A percentile compares a stretch with the other conserved stretches of the same genome.
Evolutionary conservation across 2,113 vertebrate species (phyloP).

Genomic region (Chamaea fasciata): DNA sequence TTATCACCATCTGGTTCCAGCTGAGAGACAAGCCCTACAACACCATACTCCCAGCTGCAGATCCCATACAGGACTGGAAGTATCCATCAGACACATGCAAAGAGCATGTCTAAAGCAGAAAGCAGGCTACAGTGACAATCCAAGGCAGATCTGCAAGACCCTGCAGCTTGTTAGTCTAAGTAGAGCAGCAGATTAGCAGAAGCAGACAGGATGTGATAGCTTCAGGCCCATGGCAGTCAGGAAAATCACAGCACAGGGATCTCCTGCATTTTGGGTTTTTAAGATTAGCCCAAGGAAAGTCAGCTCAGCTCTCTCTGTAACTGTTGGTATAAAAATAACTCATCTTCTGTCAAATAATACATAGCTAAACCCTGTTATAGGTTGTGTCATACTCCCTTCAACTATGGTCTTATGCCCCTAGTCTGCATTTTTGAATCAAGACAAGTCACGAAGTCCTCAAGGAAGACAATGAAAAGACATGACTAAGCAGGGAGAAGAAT

Average conservation of each 20-base stretch:
- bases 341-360: not conserved
- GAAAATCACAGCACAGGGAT: not conserved
- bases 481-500: not conserved
- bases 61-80: not conserved
- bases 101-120: not conserved
- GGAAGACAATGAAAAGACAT: not conserved
- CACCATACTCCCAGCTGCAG: not conserved
- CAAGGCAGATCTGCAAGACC: not conserved
- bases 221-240: not conserved
- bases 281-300: slow-evolving; percentile 5
- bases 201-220: not conserved
- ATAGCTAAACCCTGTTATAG: not conserved
- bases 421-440: not conserved
- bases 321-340: slow-evolving; percentile 13
- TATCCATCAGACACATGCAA: not conserved
- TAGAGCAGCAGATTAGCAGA: not conserved
- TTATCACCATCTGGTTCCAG: not conserved
- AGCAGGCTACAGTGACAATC: not conserved
- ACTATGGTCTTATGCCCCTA: not conserved
- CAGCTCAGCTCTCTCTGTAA: not conserved
- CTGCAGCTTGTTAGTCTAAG: not conserved
- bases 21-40: not conserved
- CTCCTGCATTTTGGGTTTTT: not conserved
- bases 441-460: not conserved
- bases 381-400: not conserved